Percentiles rank a stretch among this genome's conserved stretches.
phyloP scores from a whole-genome alignment of 2,113 vertebrate genomes.

The Saimiri boliviensis region DNA sequence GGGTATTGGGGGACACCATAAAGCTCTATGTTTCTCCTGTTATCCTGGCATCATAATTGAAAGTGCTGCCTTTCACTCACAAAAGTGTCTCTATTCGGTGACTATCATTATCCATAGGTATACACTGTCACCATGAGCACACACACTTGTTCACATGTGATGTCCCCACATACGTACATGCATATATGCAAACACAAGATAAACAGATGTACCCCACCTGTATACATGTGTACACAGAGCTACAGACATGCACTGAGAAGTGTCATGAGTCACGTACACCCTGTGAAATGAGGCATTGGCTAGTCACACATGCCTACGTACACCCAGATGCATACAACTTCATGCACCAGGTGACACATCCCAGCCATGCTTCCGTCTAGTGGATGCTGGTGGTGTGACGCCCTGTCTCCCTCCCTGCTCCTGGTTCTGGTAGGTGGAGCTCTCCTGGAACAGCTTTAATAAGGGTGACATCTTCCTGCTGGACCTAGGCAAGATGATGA shows the following conservation, averaged over 20 bases:
- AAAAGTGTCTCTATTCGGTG: background rate
- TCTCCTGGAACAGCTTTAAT: constrained; percentile 91
- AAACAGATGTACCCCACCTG: background rate
- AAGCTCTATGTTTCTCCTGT: background rate
- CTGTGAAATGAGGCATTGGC: background rate
- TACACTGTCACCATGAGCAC: background rate
- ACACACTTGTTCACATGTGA: background rate
- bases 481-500: constrained; percentile 88
- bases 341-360: background rate
- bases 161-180: too few relatives aligned
- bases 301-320: background rate
- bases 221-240: background rate
- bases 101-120: background rate
- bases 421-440: constrained; percentile 85
- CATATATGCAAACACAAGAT: background rate
- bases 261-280: accelerated
- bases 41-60: background rate
- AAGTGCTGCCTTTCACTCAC: background rate
- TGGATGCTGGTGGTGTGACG: background rate
- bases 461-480: constrained; percentile 89
- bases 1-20: background rate
- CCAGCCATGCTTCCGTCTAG: background rate
- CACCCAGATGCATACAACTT: background rate
- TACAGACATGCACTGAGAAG: background rate
- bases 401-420: background rate